Evolutionary conservation across 2,888 invertebrate genomes (phyloP).

Genomic region (Dryocosmus kuriphilus): DNA sequence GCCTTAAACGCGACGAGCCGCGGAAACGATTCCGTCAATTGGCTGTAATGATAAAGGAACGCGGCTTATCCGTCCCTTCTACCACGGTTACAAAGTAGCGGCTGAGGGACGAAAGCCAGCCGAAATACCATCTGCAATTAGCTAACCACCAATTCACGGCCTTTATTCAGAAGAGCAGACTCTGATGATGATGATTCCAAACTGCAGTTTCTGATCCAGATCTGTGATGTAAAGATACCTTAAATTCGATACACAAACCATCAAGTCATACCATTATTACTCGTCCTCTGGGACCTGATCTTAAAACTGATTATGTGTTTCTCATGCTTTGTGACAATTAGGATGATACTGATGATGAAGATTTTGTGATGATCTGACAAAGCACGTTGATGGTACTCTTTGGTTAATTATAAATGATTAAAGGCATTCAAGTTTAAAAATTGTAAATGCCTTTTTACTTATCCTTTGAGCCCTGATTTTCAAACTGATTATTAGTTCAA

Average conservation of each 20-base stretch:
- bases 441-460: not conserved
- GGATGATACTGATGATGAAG: not conserved
- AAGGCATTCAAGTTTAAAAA: too few species aligned
- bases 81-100: constrained; percentile 39
- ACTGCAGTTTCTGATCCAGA: not conserved
- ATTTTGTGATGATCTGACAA: not conserved
- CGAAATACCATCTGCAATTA: constrained; percentile 50
- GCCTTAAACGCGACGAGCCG: constrained; percentile 45
- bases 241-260: constrained; percentile 30
- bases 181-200: constrained; percentile 17
- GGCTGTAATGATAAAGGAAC: constrained; percentile 63
- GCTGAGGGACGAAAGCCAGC: constrained; percentile 12
- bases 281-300: not conserved
- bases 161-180: constrained; percentile 45
- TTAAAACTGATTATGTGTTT: constrained; percentile 2
- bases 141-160: constrained; percentile 51
- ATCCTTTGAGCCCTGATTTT: not conserved
- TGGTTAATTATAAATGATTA: too few species aligned
- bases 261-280: not conserved
- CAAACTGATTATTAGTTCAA: too few species aligned
- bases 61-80: constrained; percentile 34
- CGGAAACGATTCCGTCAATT: constrained; percentile 65
- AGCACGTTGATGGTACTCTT: too few species aligned
- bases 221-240: not conserved
- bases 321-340: constrained; percentile 1